phyloP scores from a whole-genome alignment of 30 jellyfish, hydroid and myxozoan species.

The Hydra vulgaris region DNA sequence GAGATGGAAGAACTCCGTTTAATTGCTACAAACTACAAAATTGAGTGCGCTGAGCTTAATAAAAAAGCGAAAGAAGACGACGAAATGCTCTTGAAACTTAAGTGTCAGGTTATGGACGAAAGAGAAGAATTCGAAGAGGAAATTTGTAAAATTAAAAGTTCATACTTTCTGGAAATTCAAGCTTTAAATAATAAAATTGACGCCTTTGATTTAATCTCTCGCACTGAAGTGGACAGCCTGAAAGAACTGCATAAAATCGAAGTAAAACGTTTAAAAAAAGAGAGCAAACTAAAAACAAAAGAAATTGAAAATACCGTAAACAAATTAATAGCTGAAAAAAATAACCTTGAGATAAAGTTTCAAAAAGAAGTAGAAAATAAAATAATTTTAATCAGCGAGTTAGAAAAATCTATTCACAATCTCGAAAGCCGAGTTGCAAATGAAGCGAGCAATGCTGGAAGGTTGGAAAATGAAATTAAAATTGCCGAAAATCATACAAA shows the following conservation, averaged over 20 bases:
- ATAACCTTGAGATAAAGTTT: neutral
- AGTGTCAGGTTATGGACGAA: constrained; percentile 26
- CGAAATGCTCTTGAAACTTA: neutral
- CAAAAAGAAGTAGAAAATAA: constrained; percentile 11
- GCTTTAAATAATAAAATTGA: neutral
- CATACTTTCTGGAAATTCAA: neutral
- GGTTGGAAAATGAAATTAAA: constrained; percentile 3
- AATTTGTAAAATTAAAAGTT: neutral
- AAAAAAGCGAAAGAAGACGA: neutral
- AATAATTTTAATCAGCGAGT: neutral
- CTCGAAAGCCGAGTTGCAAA: constrained; percentile 31
- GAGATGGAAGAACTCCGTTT: constrained; percentile 20
- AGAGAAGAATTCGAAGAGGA: constrained; percentile 18
- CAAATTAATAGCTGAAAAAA: neutral
- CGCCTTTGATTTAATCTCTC: neutral
- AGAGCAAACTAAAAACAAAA: neutral
- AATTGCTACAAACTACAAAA: constrained; percentile 10
- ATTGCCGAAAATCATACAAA: constrained; percentile 25
- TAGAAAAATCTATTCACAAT: constrained; percentile 15
- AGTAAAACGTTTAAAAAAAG: neutral
- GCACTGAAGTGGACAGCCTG: constrained; percentile 12
- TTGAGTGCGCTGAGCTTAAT: constrained; percentile 4
- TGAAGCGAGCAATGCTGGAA: constrained; percentile 30
- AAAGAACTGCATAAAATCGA: neutral
- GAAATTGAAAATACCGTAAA: neutral